phyloP scores from a whole-genome alignment of 2,797 vertebrate genomes.

The Anableps anableps region DNA sequence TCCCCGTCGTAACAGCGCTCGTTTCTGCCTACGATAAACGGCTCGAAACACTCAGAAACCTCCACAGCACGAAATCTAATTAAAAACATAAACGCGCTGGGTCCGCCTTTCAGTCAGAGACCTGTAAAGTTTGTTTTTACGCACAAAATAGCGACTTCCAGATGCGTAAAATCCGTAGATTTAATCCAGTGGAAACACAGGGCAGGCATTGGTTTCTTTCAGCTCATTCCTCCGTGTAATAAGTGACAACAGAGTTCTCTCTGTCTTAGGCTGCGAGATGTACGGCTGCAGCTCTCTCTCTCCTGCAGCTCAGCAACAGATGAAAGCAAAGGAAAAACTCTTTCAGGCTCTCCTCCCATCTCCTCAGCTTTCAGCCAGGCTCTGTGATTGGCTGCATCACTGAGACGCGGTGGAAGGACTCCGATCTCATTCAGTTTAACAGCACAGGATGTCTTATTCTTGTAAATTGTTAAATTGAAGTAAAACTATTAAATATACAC shows the following conservation, averaged over 20 bases:
- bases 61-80: neutral
- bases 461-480: neutral
- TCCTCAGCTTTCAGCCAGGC: slow-evolving; percentile 37
- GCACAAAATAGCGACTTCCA: slow-evolving; percentile 30
- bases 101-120: slow-evolving; percentile 30
- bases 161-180: slow-evolving; percentile 28
- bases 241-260: slow-evolving; percentile 51
- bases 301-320: slow-evolving; percentile 52
- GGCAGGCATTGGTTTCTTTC: slow-evolving; percentile 19
- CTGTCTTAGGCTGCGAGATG: slow-evolving; percentile 50
- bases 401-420: slow-evolving; percentile 3
- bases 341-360: slow-evolving; percentile 60
- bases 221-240: slow-evolving; percentile 26
- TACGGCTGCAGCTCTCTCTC: slow-evolving; percentile 11
- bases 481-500: neutral
- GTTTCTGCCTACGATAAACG: slow-evolving; percentile 8
- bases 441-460: neutral
- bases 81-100: slow-evolving; percentile 13
- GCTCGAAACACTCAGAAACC: neutral
- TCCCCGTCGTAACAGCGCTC: neutral
- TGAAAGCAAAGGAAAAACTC: slow-evolving; percentile 46
- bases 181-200: slow-evolving; percentile 14
- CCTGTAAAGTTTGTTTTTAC: slow-evolving; percentile 35
- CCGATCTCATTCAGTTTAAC: neutral
- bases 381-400: slow-evolving; percentile 73